These are phyloP conservation scores for Verasper variegatus DNA, from an alignment of 2,113 vertebrate species.

Conservation along the genomic window DNA sequence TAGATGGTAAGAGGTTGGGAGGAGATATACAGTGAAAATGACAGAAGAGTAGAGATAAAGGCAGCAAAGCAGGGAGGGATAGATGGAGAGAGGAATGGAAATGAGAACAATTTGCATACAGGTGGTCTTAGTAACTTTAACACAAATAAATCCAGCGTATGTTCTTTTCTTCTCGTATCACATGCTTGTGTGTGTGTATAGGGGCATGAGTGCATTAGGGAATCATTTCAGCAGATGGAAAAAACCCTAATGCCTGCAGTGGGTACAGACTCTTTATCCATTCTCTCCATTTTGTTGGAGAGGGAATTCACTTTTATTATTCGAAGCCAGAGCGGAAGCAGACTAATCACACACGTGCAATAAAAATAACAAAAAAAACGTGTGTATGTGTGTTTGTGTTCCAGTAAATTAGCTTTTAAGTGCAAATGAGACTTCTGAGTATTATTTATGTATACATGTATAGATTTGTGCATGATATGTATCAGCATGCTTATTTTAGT, in stretches of 20 bases:
- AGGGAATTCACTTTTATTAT: slow-evolving; percentile 27
- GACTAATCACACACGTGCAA: not conserved
- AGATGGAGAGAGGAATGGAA: not conserved
- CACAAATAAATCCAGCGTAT: slow-evolving; percentile 28
- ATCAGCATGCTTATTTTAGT: not conserved
- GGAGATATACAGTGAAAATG: not conserved
- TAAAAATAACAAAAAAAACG: not conserved
- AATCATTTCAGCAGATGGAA: slow-evolving; percentile 18
- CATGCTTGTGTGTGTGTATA: not conserved
- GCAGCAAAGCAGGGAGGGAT: not conserved
- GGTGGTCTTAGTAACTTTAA: slow-evolving; percentile 17
- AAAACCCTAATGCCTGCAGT: slow-evolving; percentile 1
- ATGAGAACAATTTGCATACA: slow-evolving; percentile 39
- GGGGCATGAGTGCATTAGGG: not conserved
- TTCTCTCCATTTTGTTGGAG: slow-evolving; percentile 30
- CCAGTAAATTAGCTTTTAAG: not conserved
- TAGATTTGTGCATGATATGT: not conserved
- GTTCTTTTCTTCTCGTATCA: slow-evolving; percentile 13
- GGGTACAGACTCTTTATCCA: not conserved
- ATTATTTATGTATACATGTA: not conserved
- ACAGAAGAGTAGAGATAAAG: not conserved
- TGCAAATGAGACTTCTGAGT: not conserved
- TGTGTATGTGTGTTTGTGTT: not conserved
- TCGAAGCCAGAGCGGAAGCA: not conserved
- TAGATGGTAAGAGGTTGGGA: slow-evolving; percentile 3